Percentiles rank a stretch among this genome's conserved stretches.
Conservation (phyloP, 2,113 vertebrate genomes). For the Oreochromis tanganicae region DNA sequence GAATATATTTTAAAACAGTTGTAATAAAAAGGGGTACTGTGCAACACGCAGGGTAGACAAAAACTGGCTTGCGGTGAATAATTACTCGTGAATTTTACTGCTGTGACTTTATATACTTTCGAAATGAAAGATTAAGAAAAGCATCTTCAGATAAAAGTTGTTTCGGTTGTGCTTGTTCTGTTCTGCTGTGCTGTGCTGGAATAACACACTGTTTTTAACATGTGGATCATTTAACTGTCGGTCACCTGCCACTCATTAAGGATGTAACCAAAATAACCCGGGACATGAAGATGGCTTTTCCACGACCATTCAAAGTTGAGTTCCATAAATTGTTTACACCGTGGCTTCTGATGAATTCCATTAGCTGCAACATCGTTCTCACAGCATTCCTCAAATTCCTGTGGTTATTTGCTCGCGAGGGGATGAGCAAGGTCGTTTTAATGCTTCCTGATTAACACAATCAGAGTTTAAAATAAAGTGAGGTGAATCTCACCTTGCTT, state of each 20-base stretch:
- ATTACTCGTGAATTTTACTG: neutral
- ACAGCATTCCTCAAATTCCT: constrained; percentile 63
- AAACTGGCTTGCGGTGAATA: neutral
- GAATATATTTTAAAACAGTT: neutral
- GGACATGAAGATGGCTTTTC: neutral
- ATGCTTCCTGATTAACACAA: constrained; percentile 22
- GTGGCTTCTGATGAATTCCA: constrained; percentile 37
- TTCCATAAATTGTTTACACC: constrained; percentile 7
- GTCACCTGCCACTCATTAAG: neutral
- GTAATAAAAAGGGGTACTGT: neutral
- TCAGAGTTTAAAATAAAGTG: neutral
- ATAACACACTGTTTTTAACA: neutral
- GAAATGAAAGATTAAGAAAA: neutral
- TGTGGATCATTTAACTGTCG: neutral
- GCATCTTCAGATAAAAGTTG: neutral
- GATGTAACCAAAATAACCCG: neutral
- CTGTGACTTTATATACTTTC: neutral
- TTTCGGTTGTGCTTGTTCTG: neutral
- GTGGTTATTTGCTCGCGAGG: constrained; percentile 61
- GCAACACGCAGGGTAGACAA: neutral
- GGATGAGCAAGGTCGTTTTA: constrained; percentile 48
- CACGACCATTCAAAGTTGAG: neutral
- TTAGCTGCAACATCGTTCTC: constrained; percentile 59
- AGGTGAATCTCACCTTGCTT: neutral
- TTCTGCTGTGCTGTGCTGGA: neutral